A percentile compares a stretch with the other conserved stretches of the same genome.
phyloP scores from a whole-genome alignment of 2,797 vertebrate species.

The Sternarchorhynchus goeldii region DNA sequence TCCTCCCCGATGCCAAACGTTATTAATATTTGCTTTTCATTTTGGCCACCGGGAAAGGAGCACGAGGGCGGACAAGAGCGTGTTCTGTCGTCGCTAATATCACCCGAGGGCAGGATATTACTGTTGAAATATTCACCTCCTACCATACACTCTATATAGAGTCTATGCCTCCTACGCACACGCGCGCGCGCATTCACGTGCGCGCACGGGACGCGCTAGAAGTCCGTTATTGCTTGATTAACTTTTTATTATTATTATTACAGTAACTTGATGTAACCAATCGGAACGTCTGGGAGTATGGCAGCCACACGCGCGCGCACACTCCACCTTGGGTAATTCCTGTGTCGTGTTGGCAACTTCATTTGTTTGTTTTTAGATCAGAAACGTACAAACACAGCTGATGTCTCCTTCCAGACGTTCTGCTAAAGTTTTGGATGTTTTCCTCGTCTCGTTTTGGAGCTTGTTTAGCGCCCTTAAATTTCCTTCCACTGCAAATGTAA shows the following conservation, averaged over 20 bases:
- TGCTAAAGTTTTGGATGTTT: constrained; percentile 26
- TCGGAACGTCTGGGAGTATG: neutral
- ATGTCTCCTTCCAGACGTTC: constrained; percentile 25
- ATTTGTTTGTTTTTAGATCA: constrained; percentile 37
- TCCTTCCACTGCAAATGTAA: constrained; percentile 58
- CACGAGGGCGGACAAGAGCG: constrained; percentile 63
- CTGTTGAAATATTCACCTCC: constrained; percentile 37
- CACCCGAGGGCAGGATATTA: constrained; percentile 74
- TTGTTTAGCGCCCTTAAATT: constrained; percentile 57
- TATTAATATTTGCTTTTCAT: constrained; percentile 89
- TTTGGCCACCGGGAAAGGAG: constrained; percentile 65
- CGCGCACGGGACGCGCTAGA: neutral
- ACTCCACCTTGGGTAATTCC: constrained; percentile 3
- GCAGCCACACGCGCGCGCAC: neutral
- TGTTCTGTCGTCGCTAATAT: constrained; percentile 57
- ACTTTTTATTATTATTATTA: neutral
- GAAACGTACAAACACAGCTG: constrained; percentile 47
- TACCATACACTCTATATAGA: constrained; percentile 1
- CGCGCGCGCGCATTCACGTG: no score
- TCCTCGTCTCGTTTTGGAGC: constrained; percentile 35
- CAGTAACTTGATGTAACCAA: constrained; percentile 24
- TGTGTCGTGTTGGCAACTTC: constrained; percentile 38
- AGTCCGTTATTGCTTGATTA: constrained; percentile 37
- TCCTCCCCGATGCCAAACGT: constrained; percentile 65
- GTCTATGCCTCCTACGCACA: no score